These are phyloP conservation scores for Sarcoramphus papa DNA, from an alignment of 2,797 vertebrate species.

Conservation along the genomic window DNA sequence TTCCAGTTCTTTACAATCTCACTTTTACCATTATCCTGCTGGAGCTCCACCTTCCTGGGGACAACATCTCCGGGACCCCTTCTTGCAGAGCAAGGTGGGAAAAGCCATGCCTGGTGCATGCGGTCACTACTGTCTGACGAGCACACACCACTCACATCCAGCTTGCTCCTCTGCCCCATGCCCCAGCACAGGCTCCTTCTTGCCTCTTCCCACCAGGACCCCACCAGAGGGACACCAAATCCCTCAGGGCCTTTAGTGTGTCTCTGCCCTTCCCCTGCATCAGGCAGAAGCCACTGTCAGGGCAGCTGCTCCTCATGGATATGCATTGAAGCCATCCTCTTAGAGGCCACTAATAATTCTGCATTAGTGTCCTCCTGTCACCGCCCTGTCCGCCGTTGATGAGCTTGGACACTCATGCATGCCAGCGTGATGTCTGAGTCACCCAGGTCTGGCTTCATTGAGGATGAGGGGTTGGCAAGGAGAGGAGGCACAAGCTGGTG, in stretches of 20 bases:
- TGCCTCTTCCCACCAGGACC: not conserved
- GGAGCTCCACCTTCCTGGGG: not conserved
- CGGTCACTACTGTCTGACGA: not conserved
- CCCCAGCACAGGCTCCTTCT: not conserved
- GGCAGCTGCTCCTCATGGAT: not conserved
- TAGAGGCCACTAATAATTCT: not conserved
- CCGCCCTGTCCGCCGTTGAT: not conserved
- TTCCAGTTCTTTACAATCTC: not conserved
- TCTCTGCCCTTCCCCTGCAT: not conserved
- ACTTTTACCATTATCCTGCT: not conserved
- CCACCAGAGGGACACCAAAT: not conserved
- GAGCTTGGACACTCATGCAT: not conserved
- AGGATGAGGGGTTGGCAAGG: not conserved
- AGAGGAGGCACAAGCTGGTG: not conserved
- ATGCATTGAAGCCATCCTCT: not conserved
- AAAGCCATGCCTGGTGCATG: not conserved
- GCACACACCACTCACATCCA: not conserved
- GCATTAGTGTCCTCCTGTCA: not conserved
- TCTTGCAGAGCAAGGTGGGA: not conserved
- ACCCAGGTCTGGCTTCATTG: not conserved
- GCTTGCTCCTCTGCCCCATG: not conserved
- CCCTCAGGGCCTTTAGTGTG: not conserved
- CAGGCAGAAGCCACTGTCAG: not conserved
- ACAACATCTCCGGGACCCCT: not conserved
- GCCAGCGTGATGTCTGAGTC: rapidly evolving